These are phyloP conservation scores for Temnothorax ravouxi DNA, from an alignment of 2,888 invertebrate species.

Conservation along the genomic window DNA sequence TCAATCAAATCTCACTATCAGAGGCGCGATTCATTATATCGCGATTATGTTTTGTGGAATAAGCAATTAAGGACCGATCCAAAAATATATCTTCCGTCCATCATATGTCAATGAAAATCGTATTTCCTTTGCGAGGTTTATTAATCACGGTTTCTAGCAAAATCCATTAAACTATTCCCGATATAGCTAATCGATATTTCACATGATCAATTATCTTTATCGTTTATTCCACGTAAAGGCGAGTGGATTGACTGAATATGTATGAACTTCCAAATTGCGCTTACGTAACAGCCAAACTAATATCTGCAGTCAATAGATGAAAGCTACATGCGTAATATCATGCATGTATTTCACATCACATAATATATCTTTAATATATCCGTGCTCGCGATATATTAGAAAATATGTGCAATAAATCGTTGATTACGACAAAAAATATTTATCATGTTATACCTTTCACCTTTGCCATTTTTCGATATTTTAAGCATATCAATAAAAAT, in stretches of 20 bases:
- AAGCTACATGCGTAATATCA: conserved; percentile 35
- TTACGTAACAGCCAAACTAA: conserved; percentile 51
- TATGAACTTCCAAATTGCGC: conserved; percentile 55
- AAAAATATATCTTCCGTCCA: conserved; percentile 50
- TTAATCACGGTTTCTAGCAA: conserved; percentile 66
- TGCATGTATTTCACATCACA: conserved; percentile 2
- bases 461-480: not conserved
- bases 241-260: conserved; percentile 55
- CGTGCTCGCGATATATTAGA: not conserved
- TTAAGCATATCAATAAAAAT: not conserved
- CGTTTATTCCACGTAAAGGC: conserved; percentile 55
- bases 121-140: conserved; percentile 72
- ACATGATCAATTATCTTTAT: conserved; percentile 61
- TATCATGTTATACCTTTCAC: not conserved
- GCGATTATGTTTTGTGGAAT: conserved; percentile 63
- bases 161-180: conserved; percentile 60
- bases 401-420: not conserved
- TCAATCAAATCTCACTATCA: conserved; percentile 70
- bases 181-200: conserved; percentile 62
- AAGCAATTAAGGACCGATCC: conserved; percentile 73
- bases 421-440: not conserved
- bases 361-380: conserved; percentile 13
- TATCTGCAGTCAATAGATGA: conserved; percentile 47
- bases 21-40: conserved; percentile 72
- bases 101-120: conserved; percentile 68